A percentile compares a stretch with the other conserved stretches of the same genome.
phyloP scores from a whole-genome alignment of 1,140 invertebrate genomes.

The Cyrtorhinus lividipennis region DNA sequence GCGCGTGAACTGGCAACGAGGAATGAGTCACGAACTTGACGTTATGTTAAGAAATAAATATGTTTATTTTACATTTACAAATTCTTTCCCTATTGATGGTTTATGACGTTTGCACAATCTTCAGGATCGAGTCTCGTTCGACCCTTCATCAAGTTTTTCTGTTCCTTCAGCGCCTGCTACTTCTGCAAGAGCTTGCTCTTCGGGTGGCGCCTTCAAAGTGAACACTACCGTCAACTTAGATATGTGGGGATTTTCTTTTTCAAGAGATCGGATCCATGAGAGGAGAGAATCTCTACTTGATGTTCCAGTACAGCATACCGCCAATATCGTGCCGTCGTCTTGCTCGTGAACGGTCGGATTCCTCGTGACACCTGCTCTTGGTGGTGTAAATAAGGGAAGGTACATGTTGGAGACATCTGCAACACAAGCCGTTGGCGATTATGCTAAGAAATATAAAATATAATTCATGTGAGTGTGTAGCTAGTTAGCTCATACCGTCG shows the following conservation, averaged over 20 bases:
- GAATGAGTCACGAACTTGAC: too few relatives aligned
- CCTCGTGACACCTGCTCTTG: neutral
- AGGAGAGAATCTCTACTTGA: constrained; percentile 76
- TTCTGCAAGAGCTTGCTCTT: neutral
- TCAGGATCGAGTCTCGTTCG: too few relatives aligned
- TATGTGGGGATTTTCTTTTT: constrained; percentile 61
- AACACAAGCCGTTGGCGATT: too few relatives aligned
- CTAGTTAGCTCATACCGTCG: neutral
- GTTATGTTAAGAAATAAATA: too few relatives aligned
- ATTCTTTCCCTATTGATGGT: too few relatives aligned
- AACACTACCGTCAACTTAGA: constrained; percentile 24
- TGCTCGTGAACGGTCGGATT: constrained; percentile 67
- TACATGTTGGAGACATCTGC: constrained; percentile 28
- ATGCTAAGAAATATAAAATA: too few relatives aligned
- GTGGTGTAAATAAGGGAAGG: constrained; percentile 18
- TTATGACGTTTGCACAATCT: too few relatives aligned
- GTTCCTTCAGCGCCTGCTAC: too few relatives aligned
- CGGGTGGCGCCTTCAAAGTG: constrained; percentile 13
- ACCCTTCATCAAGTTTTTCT: too few relatives aligned
- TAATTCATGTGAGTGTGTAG: too few relatives aligned
- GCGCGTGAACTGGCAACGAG: too few relatives aligned
- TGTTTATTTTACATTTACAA: too few relatives aligned
- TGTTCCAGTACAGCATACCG: constrained; percentile 76
- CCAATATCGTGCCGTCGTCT: constrained; percentile 78
- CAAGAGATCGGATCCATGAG: constrained; percentile 80